Percentiles rank a stretch among this genome's conserved stretches.
Evolutionary conservation across 2,888 invertebrate species (phyloP).

Genomic region (Athalia cordata): DNA sequence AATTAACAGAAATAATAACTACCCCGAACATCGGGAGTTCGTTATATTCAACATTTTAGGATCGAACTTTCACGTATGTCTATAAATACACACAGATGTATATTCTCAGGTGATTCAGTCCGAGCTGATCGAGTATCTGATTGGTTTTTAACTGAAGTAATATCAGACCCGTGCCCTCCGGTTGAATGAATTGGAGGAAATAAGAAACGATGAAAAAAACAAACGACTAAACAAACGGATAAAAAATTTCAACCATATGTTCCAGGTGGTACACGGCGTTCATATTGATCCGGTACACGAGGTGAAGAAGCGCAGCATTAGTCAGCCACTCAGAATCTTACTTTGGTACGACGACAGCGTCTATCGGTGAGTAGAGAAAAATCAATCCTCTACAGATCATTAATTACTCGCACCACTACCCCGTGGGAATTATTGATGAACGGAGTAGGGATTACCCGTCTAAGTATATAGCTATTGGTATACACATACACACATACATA

Average conservation of each 20-base stretch:
- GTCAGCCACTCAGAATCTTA: slow-evolving; percentile 89
- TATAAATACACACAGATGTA: no score
- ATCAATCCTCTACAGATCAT: slow-evolving; percentile 6
- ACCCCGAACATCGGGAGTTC: no score
- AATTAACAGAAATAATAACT: no score
- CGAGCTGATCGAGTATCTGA: no score
- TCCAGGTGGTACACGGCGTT: slow-evolving; percentile 87
- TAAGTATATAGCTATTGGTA: no score
- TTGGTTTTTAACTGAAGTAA: no score
- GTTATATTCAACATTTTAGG: no score
- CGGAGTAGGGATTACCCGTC: background rate
- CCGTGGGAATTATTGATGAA: slow-evolving; percentile 15
- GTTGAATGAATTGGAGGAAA: no score
- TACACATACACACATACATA: no score
- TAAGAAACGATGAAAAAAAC: background rate
- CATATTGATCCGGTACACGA: slow-evolving; percentile 87
- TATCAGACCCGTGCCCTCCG: no score
- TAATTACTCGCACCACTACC: background rate
- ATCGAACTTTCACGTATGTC: no score
- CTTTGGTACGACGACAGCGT: slow-evolving; percentile 92
- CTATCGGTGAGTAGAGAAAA: slow-evolving; percentile 82
- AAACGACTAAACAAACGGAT: background rate
- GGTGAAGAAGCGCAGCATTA: slow-evolving; percentile 86
- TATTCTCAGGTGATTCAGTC: no score
- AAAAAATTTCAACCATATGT: slow-evolving; percentile 58